Evolutionary conservation across 37 sponge, comb jelly and placozoan species (phyloP), one percentile per base, ranked within the genome.

Genomic region (Chondrosia reniformis): DNA sequence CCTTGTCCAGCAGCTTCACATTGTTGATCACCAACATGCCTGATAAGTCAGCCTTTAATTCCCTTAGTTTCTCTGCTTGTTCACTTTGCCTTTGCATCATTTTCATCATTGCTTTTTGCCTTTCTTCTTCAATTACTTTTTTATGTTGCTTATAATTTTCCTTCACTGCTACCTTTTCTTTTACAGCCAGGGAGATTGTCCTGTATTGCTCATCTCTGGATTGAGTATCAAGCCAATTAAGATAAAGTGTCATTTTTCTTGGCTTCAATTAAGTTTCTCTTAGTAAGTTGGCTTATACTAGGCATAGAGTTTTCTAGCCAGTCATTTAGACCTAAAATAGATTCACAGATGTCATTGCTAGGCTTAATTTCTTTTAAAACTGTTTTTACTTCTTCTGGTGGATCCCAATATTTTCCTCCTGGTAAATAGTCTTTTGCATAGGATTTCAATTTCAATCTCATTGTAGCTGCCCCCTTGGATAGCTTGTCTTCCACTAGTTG

Each of bases 391-490:
- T 56, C 31, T 33, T 27, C 27, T 24, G 64, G 58, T 54, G 85
- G 79, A 28, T 84, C 65, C 79, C 78, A 84, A 39, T 78, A 84
- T 55, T 59, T 57, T 5, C 85, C 85, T 52, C 75, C 75, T 45
- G 85, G 85, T 9, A 78, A 54, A 43, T 84, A 79, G 46, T 84
- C 75, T 45, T 34, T 58, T 43, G 85, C 85, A 84, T 84, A 84
- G 22, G 63, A 30, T 9, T 17, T 66, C 38, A 84, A 45, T 72
- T 84, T 84, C 24, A 58, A 17, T 13, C 66, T 33, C 85, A 84
- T 84, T 78, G 36, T 54, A 19, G 43, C 10, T 13, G 85, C 85
- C 43, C 85, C 85, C 27, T 57, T 69, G 40, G 42, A 7, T 45
- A 84, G 39, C 45, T 66, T 40, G 33, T 19, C 27, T n/a, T n/a